Conservation (phyloP, 2,113 vertebrate species). For the Prunella fulvescens region DNA sequence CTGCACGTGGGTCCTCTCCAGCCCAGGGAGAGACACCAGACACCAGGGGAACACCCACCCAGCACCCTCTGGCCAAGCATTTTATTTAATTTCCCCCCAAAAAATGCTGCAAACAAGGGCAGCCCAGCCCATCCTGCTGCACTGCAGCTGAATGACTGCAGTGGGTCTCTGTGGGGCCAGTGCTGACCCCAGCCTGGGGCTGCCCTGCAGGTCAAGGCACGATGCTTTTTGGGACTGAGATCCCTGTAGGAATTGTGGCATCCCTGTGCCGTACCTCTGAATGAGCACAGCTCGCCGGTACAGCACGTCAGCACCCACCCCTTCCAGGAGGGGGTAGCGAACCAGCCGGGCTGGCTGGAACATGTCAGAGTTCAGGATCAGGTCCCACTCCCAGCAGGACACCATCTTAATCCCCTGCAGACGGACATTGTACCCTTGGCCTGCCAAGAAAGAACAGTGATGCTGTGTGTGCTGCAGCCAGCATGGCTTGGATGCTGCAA, state of each 20-base stretch:
- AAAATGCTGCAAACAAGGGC: not conserved
- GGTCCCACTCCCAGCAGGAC: conserved; percentile 88
- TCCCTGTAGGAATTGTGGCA: rapidly evolving
- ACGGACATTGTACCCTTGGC: conserved; percentile 89
- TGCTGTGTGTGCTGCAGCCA: rapidly evolving
- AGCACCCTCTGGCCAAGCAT: not conserved
- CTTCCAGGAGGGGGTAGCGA: conserved; percentile 92
- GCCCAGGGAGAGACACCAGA: not conserved
- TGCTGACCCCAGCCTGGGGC: not conserved
- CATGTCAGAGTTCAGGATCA: conserved; percentile 84
- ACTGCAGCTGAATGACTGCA: not conserved
- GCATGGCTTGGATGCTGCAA: rapidly evolving
- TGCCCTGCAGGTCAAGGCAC: not conserved
- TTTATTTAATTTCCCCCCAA: not conserved
- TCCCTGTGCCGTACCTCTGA: conserved; percentile 76
- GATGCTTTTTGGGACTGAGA: not conserved
- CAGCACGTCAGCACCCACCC: conserved; percentile 77
- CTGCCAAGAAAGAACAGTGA: conserved; percentile 58
- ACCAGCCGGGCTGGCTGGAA: conserved; percentile 87
- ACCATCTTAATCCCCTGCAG: conserved; percentile 91
- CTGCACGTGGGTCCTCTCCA: not conserved
- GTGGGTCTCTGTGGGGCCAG: not conserved
- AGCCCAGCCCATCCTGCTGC: rapidly evolving
- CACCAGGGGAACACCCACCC: not conserved
- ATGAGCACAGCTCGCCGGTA: conserved; percentile 88